Evolutionary conservation across 2,113 vertebrate species (phyloP), one percentile per base, ranked within the genome.

Genomic region (Chionis minor): DNA sequence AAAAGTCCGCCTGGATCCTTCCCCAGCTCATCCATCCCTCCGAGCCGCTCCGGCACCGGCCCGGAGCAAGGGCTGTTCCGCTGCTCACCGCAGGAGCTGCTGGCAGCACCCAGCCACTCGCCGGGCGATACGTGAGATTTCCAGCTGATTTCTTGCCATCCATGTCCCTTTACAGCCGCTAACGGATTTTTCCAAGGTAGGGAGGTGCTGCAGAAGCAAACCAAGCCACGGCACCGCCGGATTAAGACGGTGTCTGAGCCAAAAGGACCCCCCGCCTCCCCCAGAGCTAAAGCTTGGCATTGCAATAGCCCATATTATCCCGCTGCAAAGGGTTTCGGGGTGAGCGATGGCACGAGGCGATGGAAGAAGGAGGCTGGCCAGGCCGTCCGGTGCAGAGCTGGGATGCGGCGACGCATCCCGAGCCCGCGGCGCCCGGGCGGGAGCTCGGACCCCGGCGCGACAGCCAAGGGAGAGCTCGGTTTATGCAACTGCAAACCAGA

Each of bases 351-450:
- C 66, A 18, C 0, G 4, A 44, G 56, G 12, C 0, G 9, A 23
- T 3, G 33, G 22, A 23, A 51, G 49, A 24, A 22, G 23, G 49
- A 51, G 49, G 12, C 22, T 23, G 54, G 22, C 27, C 9, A 13
- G 45, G 8, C 61, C 55, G 51, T 8, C 35, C 1, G 3, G 4
- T 4, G 19, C 9, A 4, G 59, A 14, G 30, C 5, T 8, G 74
- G 82, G 55, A 28, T 9, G 19, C 2, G n/a, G 24, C 1, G 7
- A 12, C 0, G 9, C 75, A 27, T 5, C 67, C 61, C 14, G 2
- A n/a, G 33, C 66, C 10, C 2, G 1, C 59, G 18, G 52, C 7
- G 0, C 51, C 42, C 3, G 0, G 12, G 2, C 3, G 1, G n/a
- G 20, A 79, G 5, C n/a, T 42, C 10, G 12, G 33, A 5, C 42